Base-by-base conservation (phyloP, 2,113 vertebrate species). In the Mobula birostris region DNA sequence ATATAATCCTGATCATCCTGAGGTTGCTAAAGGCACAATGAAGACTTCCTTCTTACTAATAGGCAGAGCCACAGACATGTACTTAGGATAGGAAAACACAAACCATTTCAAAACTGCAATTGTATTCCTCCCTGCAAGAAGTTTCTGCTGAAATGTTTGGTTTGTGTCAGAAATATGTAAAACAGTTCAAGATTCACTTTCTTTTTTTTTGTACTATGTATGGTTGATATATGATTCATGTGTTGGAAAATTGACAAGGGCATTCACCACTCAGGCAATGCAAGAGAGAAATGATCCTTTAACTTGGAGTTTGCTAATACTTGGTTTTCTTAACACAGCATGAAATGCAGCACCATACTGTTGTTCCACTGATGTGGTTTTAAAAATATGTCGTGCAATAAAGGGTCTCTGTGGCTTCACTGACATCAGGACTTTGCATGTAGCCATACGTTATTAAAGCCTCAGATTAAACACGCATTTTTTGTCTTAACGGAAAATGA, bases 321-420 rank as follows among this genome's bases (percentile, higher is more conserved):
- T 93, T 93, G 68, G 11, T 29, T 48, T 36, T 56, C 91, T 70
- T 93, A 90, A 24, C 68, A 76, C 68, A 93, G 21, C 68, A 74
- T 76, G 70, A 93, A 93, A 68, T 66, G 61, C 68, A 76, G 68
- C 11, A 32, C 11, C 4, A 74, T 32, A 48, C 66, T 68, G n/a
- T 48, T 93, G 68, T 74, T 76, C 70, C 21, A 74, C 70, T 93
- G 40, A 56, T 93, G 19, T 56, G 24, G 91, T 76, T 93, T 56
- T 90, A 90, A 93, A 93, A 93, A 48, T 72, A 56, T 74, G 70
- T 56, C 40, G 27, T 93, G 4, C 36, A 48, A 76, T 76, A 76
- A 93, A 93, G 8, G 36, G 74, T 70, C 68, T 93, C 91, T 74
- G 21, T 93, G 91, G 74, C 68, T 93, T 93, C 70, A 93, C 68